Conservation (phyloP, 2,888 invertebrate genomes). For the Masnerella sp. region DNA sequence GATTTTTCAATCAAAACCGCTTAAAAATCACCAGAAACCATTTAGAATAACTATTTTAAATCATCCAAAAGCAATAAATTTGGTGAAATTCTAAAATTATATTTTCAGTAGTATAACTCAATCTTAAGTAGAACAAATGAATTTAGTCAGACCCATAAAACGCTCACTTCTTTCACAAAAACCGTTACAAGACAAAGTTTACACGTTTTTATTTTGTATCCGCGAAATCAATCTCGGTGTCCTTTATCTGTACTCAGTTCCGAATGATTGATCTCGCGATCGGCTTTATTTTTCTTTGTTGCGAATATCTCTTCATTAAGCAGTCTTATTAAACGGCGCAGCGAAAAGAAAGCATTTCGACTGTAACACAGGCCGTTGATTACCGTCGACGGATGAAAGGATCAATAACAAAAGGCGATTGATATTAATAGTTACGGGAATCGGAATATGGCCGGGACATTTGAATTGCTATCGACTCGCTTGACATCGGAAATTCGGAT, state of each 20-base stretch:
- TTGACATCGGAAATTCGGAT: not conserved
- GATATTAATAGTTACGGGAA: slow-evolving; percentile 43
- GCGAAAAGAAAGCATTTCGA: slow-evolving; percentile 15
- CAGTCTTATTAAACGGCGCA: slow-evolving; percentile 17
- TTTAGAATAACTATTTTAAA: too few relatives aligned
- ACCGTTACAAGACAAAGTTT: too few relatives aligned
- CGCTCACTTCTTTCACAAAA: too few relatives aligned
- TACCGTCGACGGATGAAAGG: slow-evolving; percentile 21
- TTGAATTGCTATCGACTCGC: slow-evolving; percentile 36
- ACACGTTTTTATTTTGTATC: too few relatives aligned
- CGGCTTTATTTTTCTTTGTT: slow-evolving; percentile 8
- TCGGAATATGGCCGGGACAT: slow-evolving; percentile 15
- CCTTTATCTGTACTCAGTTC: slow-evolving; percentile 9
- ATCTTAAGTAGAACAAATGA: too few relatives aligned
- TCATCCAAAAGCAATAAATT: too few relatives aligned
- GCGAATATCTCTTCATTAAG: slow-evolving; percentile 19
- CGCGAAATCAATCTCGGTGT: slow-evolving; percentile 5
- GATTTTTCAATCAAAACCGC: too few relatives aligned
- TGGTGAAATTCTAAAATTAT: too few relatives aligned
- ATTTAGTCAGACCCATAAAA: too few relatives aligned
- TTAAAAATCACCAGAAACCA: too few relatives aligned
- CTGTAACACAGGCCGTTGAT: slow-evolving; percentile 32
- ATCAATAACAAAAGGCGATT: slow-evolving; percentile 50
- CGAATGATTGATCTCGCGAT: slow-evolving; percentile 16
- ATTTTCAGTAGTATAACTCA: too few relatives aligned